Base-by-base conservation (phyloP, 2,113 vertebrate genomes). In the Argyrosomus japonicus region DNA sequence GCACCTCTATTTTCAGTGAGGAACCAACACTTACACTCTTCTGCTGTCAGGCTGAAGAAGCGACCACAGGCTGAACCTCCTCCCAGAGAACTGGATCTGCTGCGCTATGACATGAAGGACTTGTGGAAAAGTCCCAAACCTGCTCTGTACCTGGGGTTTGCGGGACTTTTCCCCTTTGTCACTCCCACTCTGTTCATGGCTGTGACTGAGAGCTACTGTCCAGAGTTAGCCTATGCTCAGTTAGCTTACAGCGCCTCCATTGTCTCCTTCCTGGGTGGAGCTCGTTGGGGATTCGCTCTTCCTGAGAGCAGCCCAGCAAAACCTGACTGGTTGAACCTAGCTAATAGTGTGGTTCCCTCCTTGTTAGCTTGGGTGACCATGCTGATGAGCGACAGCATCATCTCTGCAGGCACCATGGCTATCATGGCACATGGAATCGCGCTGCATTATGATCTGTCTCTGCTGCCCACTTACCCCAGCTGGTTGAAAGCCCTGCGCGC, bases 261-360 rank as follows among this genome's bases (percentile, higher is more conserved):
- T 0, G 32, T 96, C 0, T 96, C 97, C 17, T 99, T 99, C 82
- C 85, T 98, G 1, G 98, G 97, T 54, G 98, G 98, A 17, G 89
- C 95, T 53, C 96, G 97, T 48, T 99, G 98, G 98, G 98, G 98
- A 12, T 99, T 97, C 62, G 87, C 96, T n/a, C 93, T 99, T 43
- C 96, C 97, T 0, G 96, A 97, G 65, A 85, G 89, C 83, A 98
- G 97, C 92, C 97, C 97, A 0, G 96, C 96, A 68, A 96, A 95
- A 89, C 97, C 97, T 0, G 97, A 98, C 86, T 97, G 96, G 95
- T 74, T 96, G 63, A 99, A 97, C 93, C 89, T 99, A 87, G 93
- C 91, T 77, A 97, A 96, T 11, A 94, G 97, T 32, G 89, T 85
- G 11, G 40, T 96, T 73, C 96, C 96, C 21, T 48, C 96, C 64